Percentiles rank a stretch among this genome's conserved stretches.
These are phyloP conservation scores for Adrianichthys oophorus DNA, from an alignment of 2,797 vertebrate genomes.

Conservation along the genomic window DNA sequence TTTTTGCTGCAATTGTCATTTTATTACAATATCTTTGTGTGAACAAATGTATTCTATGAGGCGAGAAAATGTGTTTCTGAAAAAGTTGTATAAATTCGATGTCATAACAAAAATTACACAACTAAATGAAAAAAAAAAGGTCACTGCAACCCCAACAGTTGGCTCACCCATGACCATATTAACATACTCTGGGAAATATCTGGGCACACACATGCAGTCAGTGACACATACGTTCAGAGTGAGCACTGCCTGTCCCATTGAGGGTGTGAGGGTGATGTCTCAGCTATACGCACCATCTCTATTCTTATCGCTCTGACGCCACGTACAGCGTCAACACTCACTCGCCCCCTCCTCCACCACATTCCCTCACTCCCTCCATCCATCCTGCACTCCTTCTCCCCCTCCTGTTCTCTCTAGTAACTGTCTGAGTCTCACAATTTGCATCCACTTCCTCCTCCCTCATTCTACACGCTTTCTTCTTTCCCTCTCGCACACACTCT, in stretches of 20 bases:
- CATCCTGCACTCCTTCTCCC: conserved; percentile 47
- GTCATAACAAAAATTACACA: conserved; percentile 27
- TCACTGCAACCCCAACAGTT: conserved; percentile 19
- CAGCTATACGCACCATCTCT: conserved; percentile 82
- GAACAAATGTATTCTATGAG: background rate
- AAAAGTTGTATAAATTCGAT: conserved; percentile 8
- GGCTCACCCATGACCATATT: conserved; percentile 45
- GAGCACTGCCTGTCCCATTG: conserved; percentile 62
- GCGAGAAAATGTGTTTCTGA: background rate
- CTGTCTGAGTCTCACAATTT: conserved; percentile 71
- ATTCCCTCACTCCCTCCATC: conserved; percentile 67
- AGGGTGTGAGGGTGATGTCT: conserved; percentile 81
- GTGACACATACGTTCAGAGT: conserved; percentile 34
- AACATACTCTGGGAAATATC: conserved; percentile 41
- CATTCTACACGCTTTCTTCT: conserved; percentile 45
- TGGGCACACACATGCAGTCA: conserved; percentile 17
- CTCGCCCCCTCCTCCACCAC: conserved; percentile 76
- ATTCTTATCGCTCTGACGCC: conserved; percentile 86
- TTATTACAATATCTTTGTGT: background rate
- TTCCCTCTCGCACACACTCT: conserved; percentile 1
- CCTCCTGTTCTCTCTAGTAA: conserved; percentile 69
- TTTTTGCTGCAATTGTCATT: too few relatives aligned
- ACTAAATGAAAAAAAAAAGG: conserved; percentile 13
- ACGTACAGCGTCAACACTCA: conserved; percentile 81
- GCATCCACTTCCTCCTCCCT: conserved; percentile 60